Conservation (phyloP, 2,113 vertebrate genomes). For the Oreochromis spilurus region DNA sequence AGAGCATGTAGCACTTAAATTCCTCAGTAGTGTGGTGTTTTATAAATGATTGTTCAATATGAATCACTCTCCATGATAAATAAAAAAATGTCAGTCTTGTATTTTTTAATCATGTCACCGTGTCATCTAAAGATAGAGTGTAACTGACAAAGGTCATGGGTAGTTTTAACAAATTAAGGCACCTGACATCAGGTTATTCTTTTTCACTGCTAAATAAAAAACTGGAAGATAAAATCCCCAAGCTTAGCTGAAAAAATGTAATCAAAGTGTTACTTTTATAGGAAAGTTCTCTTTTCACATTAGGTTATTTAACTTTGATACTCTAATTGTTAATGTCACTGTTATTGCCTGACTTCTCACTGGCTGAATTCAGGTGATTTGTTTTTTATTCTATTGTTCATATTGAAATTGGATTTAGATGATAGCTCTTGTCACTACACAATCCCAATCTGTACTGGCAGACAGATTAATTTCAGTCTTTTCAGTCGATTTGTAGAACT, state of each 20-base stretch:
- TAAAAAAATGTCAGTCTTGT: not conserved
- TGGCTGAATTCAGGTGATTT: not conserved
- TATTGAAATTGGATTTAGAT: not conserved
- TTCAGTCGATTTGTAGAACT: not conserved
- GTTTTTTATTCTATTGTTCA: not conserved
- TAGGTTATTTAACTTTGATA: not conserved
- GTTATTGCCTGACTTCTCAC: not conserved
- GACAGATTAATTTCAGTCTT: not conserved
- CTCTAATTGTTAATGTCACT: not conserved
- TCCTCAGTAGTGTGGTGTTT: not conserved
- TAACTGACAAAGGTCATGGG: not conserved
- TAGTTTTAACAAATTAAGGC: not conserved
- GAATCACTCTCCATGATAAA: not conserved
- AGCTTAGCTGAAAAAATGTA: not conserved
- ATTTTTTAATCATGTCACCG: not conserved
- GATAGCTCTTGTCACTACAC: not conserved
- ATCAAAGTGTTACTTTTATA: not conserved
- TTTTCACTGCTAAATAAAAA: not conserved
- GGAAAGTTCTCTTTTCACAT: not conserved
- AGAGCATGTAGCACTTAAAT: not conserved
- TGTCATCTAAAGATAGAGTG: not conserved
- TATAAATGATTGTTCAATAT: not conserved
- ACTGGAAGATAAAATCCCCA: not conserved
- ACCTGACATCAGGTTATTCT: not conserved
- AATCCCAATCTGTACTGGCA: not conserved